phyloP scores from a whole-genome alignment of 2,888 invertebrate genomes.

The Phengaris arion region DNA sequence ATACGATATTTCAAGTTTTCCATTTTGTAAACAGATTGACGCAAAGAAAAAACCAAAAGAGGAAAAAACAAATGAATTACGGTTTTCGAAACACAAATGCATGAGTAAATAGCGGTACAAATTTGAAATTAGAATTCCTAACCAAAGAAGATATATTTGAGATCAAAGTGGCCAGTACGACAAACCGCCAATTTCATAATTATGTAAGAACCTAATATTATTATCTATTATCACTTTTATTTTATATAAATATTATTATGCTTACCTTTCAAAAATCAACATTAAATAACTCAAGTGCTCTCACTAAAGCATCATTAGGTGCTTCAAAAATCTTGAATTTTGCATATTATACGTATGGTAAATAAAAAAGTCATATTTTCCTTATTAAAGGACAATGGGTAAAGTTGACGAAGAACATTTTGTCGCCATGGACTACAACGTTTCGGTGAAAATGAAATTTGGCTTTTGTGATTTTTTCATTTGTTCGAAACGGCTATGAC shows the following conservation, averaged over 20 bases:
- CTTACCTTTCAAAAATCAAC: constrained; percentile 1
- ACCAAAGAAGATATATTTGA: no score
- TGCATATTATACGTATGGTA: constrained; percentile 34
- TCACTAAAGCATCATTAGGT: constrained; percentile 38
- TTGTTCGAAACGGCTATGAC: not conserved
- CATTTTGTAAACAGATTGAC: no score
- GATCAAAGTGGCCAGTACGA: no score
- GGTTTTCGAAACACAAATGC: no score
- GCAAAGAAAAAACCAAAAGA: no score
- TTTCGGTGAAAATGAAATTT: constrained; percentile 22
- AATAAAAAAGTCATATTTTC: constrained; percentile 31
- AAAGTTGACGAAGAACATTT: constrained; percentile 16
- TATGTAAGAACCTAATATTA: no score
- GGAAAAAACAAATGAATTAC: no score
- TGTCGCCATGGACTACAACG: not conserved
- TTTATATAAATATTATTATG: not conserved
- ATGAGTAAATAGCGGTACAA: no score
- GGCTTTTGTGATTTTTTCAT: constrained; percentile 17
- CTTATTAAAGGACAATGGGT: constrained; percentile 10
- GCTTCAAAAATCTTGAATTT: constrained; percentile 32
- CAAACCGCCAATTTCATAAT: no score
- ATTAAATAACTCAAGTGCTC: not conserved
- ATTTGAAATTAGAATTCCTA: no score
- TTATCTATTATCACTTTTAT: no score
- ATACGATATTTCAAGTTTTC: no score